Percentiles rank a stretch among this genome's conserved stretches.
These are phyloP conservation scores for Tanypteryx hageni DNA, from an alignment of 2,888 invertebrate genomes.

Conservation along the genomic window DNA sequence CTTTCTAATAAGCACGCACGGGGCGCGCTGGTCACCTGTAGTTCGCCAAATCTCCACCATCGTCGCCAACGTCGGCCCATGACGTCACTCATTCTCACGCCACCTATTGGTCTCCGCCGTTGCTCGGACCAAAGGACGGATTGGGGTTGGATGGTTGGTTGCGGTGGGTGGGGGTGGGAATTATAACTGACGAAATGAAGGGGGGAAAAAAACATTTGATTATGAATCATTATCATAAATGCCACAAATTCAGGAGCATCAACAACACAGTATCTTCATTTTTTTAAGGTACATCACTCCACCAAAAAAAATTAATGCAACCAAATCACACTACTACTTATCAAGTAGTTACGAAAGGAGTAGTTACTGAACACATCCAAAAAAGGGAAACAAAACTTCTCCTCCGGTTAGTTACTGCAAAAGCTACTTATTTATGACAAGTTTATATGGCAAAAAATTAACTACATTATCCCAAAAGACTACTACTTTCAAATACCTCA, in stretches of 20 bases:
- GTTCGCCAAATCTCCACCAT: slow-evolving; percentile 58
- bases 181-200: slow-evolving; percentile 51
- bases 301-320: slow-evolving; percentile 56
- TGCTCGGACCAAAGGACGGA: slow-evolving; percentile 51
- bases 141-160: neutral
- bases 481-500: slow-evolving; percentile 58
- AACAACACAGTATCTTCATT: slow-evolving; percentile 31
- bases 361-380: slow-evolving; percentile 59
- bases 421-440: slow-evolving; percentile 41
- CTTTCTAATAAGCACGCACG: slow-evolving; percentile 55
- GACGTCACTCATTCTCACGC: slow-evolving; percentile 61
- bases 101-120: slow-evolving; percentile 62
- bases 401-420: slow-evolving; percentile 58
- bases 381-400: slow-evolving; percentile 54
- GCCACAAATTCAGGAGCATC: slow-evolving; percentile 49
- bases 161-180: neutral
- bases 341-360: slow-evolving; percentile 51
- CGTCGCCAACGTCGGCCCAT: slow-evolving; percentile 63
- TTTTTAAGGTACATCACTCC: slow-evolving; percentile 7
- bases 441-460: slow-evolving; percentile 58
- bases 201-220: slow-evolving; percentile 55
- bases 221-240: slow-evolving; percentile 53
- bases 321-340: slow-evolving; percentile 59
- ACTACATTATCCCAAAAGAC: slow-evolving; percentile 56
- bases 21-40: slow-evolving; percentile 61